Evolutionary conservation across 2,888 invertebrate genomes (phyloP), one percentile per base, ranked within the genome.

Genomic region (Drosophila mulleri): DNA sequence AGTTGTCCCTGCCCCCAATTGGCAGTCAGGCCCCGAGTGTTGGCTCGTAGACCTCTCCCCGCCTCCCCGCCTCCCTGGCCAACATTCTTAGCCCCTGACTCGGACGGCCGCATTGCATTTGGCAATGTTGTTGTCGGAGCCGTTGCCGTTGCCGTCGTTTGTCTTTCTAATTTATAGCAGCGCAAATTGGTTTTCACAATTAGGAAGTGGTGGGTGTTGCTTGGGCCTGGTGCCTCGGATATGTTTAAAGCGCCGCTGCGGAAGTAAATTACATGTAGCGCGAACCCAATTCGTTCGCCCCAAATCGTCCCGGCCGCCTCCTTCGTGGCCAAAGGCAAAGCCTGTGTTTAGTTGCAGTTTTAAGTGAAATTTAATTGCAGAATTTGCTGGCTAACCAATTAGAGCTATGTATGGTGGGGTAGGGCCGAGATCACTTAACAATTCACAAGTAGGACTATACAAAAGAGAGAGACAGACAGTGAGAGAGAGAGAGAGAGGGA

Each of bases 151-250:
- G 75, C 72, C 75, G 82, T 84, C 84, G 80, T 80, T 88, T 85
- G 83, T 88, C 83, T 84, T 88, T 84, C 82, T 89, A 89, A 87
- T 87, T 87, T 87, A 87, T 89, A 82, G 85, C 87, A 77, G 89
- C 85, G 87, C 81, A 87, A 89, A 87, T 84, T 89, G 89, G 83
- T 87, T 87, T 82, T 78, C 89, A 87, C 86, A 88, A 86, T 86
- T 86, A 86, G 86, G 89, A 87, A 86, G 87, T 89, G 84, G 86
- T 89, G 89, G 89, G 87, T 86, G 85, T 85, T 81, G 87, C 82
- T 67, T 63, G 66, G 53, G 74, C 72, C 67, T 69, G 79, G 65
- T 77, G 63, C 63, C 71, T 80, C 85, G 84, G 84, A 84, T 84
- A 84, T 87, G 79, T 84, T 87, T 82, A 76, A 82, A 83, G 71